phyloP scores from a whole-genome alignment of 2,797 vertebrate species.

The Allobates femoralis region DNA sequence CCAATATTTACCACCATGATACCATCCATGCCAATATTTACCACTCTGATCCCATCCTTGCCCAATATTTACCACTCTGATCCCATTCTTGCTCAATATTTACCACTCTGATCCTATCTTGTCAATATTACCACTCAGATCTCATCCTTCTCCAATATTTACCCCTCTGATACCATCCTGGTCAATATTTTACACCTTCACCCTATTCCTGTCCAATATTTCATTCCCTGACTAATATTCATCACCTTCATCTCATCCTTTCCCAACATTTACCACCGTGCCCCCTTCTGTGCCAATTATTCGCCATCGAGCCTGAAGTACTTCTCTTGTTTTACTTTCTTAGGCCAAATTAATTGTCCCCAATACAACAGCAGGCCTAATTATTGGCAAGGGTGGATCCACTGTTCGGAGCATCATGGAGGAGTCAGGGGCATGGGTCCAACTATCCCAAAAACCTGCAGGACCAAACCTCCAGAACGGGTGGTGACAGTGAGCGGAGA shows the following conservation, averaged over 20 bases:
- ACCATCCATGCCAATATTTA: neutral
- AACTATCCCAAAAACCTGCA: conserved; percentile 94
- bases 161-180: too few relatives aligned
- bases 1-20: neutral
- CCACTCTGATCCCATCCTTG: neutral
- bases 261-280: neutral
- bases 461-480: conserved; percentile 95
- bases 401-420: conserved; percentile 96
- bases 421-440: conserved; percentile 95
- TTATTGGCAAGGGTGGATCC: conserved; percentile 93
- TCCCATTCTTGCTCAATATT: neutral
- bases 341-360: conserved; percentile 95
- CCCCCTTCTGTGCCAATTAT: neutral
- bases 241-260: neutral
- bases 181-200: too few relatives aligned
- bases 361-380: conserved; percentile 93
- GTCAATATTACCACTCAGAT: too few relatives aligned
- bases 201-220: too few relatives aligned
- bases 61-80: neutral
- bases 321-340: neutral
- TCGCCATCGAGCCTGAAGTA: neutral
- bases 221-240: neutral
- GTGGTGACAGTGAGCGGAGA: conserved; percentile 95
- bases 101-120: too few relatives aligned
- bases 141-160: too few relatives aligned